Evolutionary conservation across 2,797 vertebrate species (phyloP).

Genomic region (Enteromius thamalakanensis): DNA sequence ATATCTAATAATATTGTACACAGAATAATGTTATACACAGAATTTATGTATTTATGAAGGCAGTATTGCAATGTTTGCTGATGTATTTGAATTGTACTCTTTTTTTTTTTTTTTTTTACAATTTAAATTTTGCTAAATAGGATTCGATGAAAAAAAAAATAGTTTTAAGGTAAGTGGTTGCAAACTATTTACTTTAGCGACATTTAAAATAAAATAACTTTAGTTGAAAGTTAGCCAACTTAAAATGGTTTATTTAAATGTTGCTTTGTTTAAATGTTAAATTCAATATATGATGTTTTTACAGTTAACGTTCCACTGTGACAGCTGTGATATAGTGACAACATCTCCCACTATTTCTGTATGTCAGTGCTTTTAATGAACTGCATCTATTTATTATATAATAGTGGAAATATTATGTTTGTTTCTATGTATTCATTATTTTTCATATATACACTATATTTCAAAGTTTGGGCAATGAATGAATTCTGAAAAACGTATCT

Average conservation of each 20-base stretch:
- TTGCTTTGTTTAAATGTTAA: too few relatives aligned
- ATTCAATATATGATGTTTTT: too few relatives aligned
- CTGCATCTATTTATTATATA: background rate
- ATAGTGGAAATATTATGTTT: background rate
- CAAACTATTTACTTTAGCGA: too few relatives aligned
- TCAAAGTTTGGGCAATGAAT: background rate
- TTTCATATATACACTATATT: constrained; percentile 7
- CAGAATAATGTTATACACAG: background rate
- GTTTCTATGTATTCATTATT: background rate
- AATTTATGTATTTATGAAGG: background rate
- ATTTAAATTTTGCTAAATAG: background rate
- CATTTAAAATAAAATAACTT: too few relatives aligned
- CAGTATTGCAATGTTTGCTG: background rate
- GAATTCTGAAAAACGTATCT: background rate
- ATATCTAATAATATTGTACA: background rate
- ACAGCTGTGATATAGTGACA: background rate
- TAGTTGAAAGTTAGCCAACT: too few relatives aligned
- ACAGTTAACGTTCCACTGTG: background rate
- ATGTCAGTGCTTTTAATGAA: background rate
- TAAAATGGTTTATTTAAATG: too few relatives aligned
- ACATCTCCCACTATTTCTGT: background rate
- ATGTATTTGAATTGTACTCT: background rate
- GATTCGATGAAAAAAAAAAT: background rate
- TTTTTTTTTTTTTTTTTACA: background rate
- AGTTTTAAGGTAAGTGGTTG: too few relatives aligned